phyloP scores from a whole-genome alignment of 2,113 vertebrate genomes.

The Apus apus region DNA sequence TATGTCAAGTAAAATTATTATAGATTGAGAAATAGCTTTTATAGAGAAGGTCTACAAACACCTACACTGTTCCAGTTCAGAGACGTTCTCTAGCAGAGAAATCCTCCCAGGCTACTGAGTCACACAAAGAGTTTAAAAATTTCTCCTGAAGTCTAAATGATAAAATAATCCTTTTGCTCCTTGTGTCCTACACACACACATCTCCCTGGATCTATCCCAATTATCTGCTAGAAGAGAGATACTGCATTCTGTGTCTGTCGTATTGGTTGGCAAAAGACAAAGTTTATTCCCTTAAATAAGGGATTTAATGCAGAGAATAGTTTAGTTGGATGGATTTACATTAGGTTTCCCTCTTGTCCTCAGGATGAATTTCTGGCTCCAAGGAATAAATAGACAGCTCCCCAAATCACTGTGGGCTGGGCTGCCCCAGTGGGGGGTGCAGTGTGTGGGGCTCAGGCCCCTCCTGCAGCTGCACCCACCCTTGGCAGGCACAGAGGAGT shows the following conservation, averaged over 20 bases:
- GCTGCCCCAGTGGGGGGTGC: neutral
- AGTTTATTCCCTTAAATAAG: neutral
- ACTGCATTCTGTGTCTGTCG: neutral
- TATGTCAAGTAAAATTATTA: neutral
- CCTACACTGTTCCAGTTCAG: neutral
- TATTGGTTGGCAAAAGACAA: neutral
- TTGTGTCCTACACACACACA: neutral
- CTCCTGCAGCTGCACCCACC: neutral
- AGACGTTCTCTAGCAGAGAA: neutral
- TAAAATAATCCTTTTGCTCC: neutral
- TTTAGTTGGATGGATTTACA: neutral
- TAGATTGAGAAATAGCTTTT: fast-evolving
- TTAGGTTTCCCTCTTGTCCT: neutral
- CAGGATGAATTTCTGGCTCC: neutral
- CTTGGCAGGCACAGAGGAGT: neutral
- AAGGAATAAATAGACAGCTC: neutral
- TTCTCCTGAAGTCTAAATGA: neutral
- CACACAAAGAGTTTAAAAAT: neutral
- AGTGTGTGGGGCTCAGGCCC: fast-evolving
- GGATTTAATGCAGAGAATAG: neutral
- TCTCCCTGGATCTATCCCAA: neutral
- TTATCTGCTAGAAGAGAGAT: neutral
- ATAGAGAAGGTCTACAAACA: fast-evolving
- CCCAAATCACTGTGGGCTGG: fast-evolving
- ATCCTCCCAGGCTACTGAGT: neutral